phyloP scores from a whole-genome alignment of 2,113 vertebrate genomes.

The Vulpes lagopus region DNA sequence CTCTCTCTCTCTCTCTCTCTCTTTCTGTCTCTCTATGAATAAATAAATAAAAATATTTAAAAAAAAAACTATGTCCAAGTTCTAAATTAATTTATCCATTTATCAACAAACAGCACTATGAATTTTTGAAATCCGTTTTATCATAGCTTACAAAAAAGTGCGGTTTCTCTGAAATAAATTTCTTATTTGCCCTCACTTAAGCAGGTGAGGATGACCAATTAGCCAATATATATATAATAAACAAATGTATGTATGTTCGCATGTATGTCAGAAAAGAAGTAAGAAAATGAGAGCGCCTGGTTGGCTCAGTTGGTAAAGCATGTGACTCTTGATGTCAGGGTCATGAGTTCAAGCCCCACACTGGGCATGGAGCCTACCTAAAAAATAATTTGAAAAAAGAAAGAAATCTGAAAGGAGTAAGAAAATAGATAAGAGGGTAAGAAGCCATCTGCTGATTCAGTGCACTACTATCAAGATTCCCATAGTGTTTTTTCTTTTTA shows the following conservation, averaged over 20 bases:
- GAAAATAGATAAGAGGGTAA: no score
- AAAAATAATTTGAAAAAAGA: no score
- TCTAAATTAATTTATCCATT: not conserved
- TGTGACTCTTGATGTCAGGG: not conserved
- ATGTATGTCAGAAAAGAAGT: not conserved
- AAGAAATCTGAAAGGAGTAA: no score
- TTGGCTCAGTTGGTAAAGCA: not conserved
- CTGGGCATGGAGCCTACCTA: no score
- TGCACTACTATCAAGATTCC: no score
- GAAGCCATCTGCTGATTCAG: no score
- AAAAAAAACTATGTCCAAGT: not conserved
- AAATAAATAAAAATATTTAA: no score
- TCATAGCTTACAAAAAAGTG: not conserved
- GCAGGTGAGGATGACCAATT: not conserved
- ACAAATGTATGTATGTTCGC: not conserved
- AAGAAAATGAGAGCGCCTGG: not conserved
- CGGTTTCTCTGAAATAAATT: not conserved
- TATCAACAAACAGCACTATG: constrained; percentile 10
- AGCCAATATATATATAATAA: not conserved
- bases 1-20: no score
- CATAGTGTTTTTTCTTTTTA: no score
- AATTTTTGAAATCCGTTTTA: constrained; percentile 19
- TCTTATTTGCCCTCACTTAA: not conserved
- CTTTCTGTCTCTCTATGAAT: no score
- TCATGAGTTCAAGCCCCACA: not conserved